A percentile compares a stretch with the other conserved stretches of the same genome.
These are phyloP conservation scores for Stenichneumon culpator DNA, from an alignment of 2,888 invertebrate species.

Conservation along the genomic window DNA sequence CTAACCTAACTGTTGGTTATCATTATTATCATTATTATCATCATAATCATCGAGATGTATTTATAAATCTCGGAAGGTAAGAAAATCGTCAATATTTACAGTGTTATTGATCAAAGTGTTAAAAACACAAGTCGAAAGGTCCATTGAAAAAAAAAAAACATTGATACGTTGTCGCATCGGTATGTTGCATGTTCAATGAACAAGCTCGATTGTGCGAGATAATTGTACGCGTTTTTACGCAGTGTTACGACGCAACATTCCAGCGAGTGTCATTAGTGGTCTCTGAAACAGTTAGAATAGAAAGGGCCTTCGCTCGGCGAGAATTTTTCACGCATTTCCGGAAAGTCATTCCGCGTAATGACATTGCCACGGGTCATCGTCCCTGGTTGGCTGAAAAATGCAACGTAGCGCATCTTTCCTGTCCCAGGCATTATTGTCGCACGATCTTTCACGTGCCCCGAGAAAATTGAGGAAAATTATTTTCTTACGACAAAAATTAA, in stretches of 20 bases:
- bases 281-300: neutral
- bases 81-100: too few species aligned
- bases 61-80: too few species aligned
- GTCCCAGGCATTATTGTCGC: neutral
- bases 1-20: too few species aligned
- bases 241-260: neutral
- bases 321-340: slow-evolving; percentile 1
- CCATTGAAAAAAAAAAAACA: neutral
- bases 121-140: neutral
- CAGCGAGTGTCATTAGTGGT: neutral
- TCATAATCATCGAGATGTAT: too few species aligned
- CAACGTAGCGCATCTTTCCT: neutral
- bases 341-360: slow-evolving; percentile 7
- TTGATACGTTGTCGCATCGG: neutral
- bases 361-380: slow-evolving; percentile 37
- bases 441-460: slow-evolving; percentile 23
- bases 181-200: neutral
- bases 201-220: neutral
- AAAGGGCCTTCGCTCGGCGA: neutral
- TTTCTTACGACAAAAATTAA: slow-evolving; percentile 17
- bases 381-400: slow-evolving; percentile 12
- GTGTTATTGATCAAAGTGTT: neutral
- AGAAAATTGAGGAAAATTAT: slow-evolving; percentile 15
- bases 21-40: too few species aligned
- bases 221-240: neutral